Evolutionary conservation across 2,888 invertebrate genomes (phyloP), one percentile per base, ranked within the genome.

Genomic region (Cryptocephalus moraei): DNA sequence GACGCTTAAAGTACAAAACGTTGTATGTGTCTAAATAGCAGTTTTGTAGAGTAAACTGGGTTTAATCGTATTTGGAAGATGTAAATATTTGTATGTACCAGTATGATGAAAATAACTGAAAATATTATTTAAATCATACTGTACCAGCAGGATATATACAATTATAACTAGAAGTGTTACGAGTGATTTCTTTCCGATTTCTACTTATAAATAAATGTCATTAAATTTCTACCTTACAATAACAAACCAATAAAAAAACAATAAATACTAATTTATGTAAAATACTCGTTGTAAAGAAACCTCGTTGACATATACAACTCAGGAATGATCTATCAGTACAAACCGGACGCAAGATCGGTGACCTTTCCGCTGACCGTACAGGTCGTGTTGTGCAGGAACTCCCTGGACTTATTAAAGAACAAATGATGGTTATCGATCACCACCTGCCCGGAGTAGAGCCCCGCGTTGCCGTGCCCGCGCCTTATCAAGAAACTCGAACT

Each of bases 301-400:
- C 49, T 43, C 39, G 3, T 12, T n/a, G 4, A 36, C 2, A 36
- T 39, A 4, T 11, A 46, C 39, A 22, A 11, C n/a, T 38, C 8
- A 39, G 12, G n/a, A 38, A 34, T 10, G 10, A n/a, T 36, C 36
- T 4, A 36, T 69, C 61, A 85, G 71, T 85, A 85, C 52, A 85
- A 70, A 47, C 85, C 85, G 40, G 84, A 85, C 53, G 84, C 82
- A 69, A 83, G 77, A 64, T 85, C 84, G 6, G 84, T 82, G 9
- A 85, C 75, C 73, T 84, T 84, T 32, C 80, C 76, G 49, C 69
- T 71, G 52, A 58, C 59, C 34, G 49, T 50, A 31, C 51, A 56
- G 43, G 51, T 56, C 34, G 55, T 55, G 10, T 10, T 10, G n/a
- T 14, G 14, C 8, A 56, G 41, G 32, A 57, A 50, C 31, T 62